A percentile compares a stretch with the other conserved stretches of the same genome.
These are phyloP conservation scores for Nymphalis c-album DNA, from an alignment of 2,888 invertebrate species.

Conservation along the genomic window DNA sequence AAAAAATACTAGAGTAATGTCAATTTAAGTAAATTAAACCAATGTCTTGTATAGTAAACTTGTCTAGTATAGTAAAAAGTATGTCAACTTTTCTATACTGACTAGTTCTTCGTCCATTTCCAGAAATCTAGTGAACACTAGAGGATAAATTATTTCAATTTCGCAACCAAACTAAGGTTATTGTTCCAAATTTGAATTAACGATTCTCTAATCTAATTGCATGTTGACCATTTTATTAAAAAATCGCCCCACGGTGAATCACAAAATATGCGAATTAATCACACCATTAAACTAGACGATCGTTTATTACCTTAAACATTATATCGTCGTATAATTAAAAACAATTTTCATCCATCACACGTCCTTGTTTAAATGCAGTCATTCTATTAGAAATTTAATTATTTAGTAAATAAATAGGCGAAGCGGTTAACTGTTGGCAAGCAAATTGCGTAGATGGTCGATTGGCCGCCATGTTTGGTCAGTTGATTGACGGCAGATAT, in stretches of 20 bases:
- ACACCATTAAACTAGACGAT: no score
- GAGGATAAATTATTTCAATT: no score
- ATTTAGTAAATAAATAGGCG: conserved; percentile 29
- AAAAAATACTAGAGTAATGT: background rate
- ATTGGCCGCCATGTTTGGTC: conserved; percentile 37
- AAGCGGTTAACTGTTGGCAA: conserved; percentile 29
- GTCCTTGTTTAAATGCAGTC: conserved; percentile 3
- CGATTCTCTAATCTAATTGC: no score
- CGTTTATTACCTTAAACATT: no score
- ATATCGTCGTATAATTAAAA: conserved; percentile 2
- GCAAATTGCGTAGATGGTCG: conserved; percentile 39
- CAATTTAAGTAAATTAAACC: background rate
- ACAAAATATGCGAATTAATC: no score
- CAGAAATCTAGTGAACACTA: no score
- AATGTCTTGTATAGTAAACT: background rate
- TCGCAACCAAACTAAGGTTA: no score
- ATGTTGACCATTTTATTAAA: no score
- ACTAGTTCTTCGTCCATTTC: no score
- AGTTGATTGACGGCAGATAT: conserved; percentile 44
- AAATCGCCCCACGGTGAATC: no score
- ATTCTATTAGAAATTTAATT: conserved; percentile 26
- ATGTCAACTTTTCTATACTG: no score
- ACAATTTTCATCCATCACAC: conserved; percentile 2
- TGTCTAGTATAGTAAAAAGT: background rate
- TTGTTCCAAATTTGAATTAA: no score